phyloP scores from a whole-genome alignment of 2,113 vertebrate species.

The Hoplias malabaricus region DNA sequence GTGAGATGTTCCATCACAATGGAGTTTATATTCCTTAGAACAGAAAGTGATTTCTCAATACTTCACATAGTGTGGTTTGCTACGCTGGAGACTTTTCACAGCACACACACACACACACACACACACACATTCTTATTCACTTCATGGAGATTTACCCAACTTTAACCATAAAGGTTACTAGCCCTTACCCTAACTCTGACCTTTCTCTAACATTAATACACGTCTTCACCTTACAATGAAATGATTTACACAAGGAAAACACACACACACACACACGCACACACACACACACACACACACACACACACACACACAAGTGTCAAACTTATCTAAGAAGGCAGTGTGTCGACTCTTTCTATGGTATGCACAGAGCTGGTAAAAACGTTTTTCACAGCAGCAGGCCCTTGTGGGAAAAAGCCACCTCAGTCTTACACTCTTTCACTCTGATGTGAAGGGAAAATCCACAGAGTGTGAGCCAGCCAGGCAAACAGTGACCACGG shows the following conservation, averaged over 20 bases:
- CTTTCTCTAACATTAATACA: too few species aligned
- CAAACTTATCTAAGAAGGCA: neutral
- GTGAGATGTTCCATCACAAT: constrained; percentile 33
- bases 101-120: neutral
- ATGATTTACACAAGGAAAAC: too few species aligned
- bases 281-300: neutral
- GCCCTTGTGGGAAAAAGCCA: constrained; percentile 17
- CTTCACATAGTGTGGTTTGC: constrained; percentile 10
- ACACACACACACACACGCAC: neutral
- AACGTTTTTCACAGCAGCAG: neutral
- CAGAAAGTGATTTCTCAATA: constrained; percentile 24
- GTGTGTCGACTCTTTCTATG: neutral
- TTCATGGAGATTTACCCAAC: too few species aligned
- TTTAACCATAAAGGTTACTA: too few species aligned
- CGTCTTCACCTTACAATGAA: too few species aligned
- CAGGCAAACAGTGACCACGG: constrained; percentile 27
- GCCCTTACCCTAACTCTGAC: too few species aligned
- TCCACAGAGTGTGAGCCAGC: constrained; percentile 22
- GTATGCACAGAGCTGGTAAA: neutral
- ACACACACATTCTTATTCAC: too few species aligned
- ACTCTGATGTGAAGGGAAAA: constrained; percentile 28
- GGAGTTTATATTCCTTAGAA: constrained; percentile 22
- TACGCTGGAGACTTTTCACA: constrained; percentile 12
- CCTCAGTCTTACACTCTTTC: neutral
- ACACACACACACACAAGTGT: constrained; percentile 9